A percentile compares a stretch with the other conserved stretches of the same genome.
These are phyloP conservation scores for Calonectris borealis DNA, from an alignment of 2,113 vertebrate species.

Conservation along the genomic window DNA sequence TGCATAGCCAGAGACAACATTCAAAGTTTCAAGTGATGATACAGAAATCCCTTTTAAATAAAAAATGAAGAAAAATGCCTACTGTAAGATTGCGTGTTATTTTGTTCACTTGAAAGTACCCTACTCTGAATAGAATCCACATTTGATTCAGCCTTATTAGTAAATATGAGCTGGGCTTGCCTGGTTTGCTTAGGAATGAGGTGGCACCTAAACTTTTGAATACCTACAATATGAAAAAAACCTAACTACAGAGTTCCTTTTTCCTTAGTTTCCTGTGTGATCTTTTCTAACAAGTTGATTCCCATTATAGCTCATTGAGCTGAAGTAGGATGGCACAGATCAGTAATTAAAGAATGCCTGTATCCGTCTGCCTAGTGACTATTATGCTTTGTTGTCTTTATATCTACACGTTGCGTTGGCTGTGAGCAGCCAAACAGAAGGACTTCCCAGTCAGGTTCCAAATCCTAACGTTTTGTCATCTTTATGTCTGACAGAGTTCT, in stretches of 20 bases:
- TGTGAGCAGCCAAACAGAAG: background rate
- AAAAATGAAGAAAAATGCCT: background rate
- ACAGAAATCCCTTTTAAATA: background rate
- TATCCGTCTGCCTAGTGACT: background rate
- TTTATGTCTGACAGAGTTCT: slow-evolving; percentile 62
- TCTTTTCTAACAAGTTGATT: background rate
- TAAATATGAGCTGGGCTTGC: background rate
- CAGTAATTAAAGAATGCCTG: background rate
- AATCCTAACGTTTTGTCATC: slow-evolving; percentile 16
- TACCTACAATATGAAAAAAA: background rate
- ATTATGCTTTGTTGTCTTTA: background rate
- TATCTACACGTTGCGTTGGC: background rate
- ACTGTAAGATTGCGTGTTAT: background rate
- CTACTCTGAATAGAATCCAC: background rate
- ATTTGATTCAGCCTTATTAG: background rate
- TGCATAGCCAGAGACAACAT: background rate
- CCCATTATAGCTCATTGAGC: background rate
- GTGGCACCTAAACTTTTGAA: background rate
- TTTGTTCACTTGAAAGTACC: background rate
- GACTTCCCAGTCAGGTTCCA: background rate
- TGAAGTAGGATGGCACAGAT: background rate
- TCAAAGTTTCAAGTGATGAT: background rate
- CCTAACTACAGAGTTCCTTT: background rate
- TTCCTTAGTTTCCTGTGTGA: background rate
- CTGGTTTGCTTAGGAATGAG: background rate